phyloP scores from a whole-genome alignment of 2,888 invertebrate genomes.

The Monoplex corrugatus region DNA sequence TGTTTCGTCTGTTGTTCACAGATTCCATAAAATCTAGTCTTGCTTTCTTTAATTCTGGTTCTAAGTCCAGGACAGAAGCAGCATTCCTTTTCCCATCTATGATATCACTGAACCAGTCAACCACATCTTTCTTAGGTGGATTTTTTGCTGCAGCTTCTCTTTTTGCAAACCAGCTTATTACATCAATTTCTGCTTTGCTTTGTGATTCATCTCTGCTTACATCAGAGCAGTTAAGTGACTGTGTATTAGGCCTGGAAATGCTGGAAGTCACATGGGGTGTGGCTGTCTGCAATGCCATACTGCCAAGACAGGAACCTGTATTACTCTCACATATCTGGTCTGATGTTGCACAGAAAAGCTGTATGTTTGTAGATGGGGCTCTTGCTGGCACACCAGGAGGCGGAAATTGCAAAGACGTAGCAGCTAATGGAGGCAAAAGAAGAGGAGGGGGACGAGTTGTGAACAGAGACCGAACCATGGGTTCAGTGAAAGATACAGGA shows the following conservation, averaged over 20 bases:
- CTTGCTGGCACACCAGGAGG: not conserved
- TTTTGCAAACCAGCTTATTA: not conserved
- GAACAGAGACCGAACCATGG: not conserved
- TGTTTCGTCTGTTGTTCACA: not conserved
- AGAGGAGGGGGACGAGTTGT: not conserved
- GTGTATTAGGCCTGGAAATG: not conserved
- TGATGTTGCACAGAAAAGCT: not conserved
- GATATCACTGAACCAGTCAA: conserved; percentile 41
- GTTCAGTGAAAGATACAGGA: not conserved
- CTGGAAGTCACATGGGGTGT: not conserved
- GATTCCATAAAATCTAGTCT: conserved; percentile 11
- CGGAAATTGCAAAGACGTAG: not conserved
- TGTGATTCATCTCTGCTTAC: not conserved
- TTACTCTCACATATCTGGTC: not conserved
- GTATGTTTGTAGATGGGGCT: not conserved
- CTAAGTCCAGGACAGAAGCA: not conserved
- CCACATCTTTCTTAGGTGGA: conserved; percentile 20
- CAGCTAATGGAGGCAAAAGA: not conserved
- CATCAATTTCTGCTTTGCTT: not conserved
- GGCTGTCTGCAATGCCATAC: not conserved
- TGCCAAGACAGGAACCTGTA: not conserved
- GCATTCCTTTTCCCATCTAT: not conserved
- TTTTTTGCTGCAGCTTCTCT: not conserved
- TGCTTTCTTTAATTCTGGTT: conserved; percentile 27
- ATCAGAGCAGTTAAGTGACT: not conserved